Percentiles rank a stretch among this genome's conserved stretches.
Conservation (phyloP, 2,888 invertebrate species). For the Limnephilus rhombicus region DNA sequence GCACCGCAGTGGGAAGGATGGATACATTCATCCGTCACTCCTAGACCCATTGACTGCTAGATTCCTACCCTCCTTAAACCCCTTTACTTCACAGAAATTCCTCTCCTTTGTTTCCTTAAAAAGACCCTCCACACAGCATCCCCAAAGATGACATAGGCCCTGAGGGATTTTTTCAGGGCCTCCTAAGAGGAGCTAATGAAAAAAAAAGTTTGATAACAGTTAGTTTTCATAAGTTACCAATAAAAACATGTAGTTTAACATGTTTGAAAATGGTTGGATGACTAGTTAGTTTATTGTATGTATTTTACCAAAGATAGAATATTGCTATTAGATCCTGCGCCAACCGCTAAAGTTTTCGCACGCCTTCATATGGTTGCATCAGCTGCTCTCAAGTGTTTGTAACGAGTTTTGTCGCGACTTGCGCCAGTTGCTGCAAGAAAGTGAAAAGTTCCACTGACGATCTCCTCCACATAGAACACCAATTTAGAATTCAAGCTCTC, state of each 20-base stretch:
- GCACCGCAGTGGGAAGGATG: too few species aligned
- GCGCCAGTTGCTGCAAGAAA: not conserved
- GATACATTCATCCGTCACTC: too few species aligned
- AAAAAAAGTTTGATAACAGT: too few species aligned
- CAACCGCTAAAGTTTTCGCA: not conserved
- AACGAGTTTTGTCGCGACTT: slow-evolving; percentile 1
- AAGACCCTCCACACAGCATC: too few species aligned
- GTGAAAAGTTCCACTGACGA: not conserved
- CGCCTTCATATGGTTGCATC: not conserved
- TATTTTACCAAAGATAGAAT: not conserved
- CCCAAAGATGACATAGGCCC: too few species aligned
- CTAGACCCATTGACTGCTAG: too few species aligned
- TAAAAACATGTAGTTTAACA: not conserved
- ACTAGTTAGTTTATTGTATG: not conserved
- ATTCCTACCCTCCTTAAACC: too few species aligned
- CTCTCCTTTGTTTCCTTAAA: too few species aligned
- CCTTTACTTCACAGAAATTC: too few species aligned
- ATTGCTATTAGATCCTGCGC: not conserved
- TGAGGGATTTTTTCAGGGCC: too few species aligned
- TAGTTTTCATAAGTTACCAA: not conserved
- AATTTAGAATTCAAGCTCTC: not conserved
- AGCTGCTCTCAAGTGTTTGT: not conserved
- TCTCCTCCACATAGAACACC: not conserved
- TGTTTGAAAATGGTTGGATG: not conserved
- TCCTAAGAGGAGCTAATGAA: too few species aligned